These are phyloP conservation scores for Brachirus orientalis DNA, from an alignment of 2,113 vertebrate species.

Conservation along the genomic window DNA sequence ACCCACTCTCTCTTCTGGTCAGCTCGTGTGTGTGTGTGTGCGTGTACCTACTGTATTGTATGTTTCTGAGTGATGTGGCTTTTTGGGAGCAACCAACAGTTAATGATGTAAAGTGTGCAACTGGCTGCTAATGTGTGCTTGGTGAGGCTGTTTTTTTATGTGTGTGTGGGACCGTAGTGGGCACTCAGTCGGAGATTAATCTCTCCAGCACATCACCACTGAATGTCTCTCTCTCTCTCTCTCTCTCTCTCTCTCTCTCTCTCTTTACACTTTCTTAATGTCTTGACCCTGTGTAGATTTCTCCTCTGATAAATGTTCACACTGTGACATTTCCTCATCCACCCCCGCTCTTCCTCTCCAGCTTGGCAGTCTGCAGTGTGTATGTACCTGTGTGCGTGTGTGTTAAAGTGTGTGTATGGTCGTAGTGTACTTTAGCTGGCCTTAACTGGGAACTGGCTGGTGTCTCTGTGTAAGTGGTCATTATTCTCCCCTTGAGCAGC, in stretches of 20 bases:
- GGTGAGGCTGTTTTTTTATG: conserved; percentile 42
- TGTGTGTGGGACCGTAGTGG: conserved; percentile 35
- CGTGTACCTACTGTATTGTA: not conserved
- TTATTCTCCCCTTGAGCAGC: conserved; percentile 30
- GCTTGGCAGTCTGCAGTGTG: conserved; percentile 33
- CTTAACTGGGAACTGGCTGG: conserved; percentile 50
- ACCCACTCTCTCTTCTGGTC: conserved; percentile 49
- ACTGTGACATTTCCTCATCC: conserved; percentile 53
- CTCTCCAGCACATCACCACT: conserved; percentile 23
- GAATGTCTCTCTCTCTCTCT: conserved; percentile 3
- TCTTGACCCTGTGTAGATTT: conserved; percentile 55
- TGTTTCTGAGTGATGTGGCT: conserved; percentile 41
- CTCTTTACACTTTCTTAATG: conserved; percentile 27
- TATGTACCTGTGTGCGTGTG: conserved; percentile 12
- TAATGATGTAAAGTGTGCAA: conserved; percentile 72
- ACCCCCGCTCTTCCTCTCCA: conserved; percentile 47
- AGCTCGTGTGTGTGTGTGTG: conserved; percentile 39
- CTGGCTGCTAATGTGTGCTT: conserved; percentile 65
- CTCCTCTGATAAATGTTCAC: conserved; percentile 67
- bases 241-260: not conserved
- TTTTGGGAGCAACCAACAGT: conserved; percentile 67
- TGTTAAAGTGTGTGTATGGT: conserved; percentile 11
- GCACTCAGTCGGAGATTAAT: conserved; percentile 49
- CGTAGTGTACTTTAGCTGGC: conserved; percentile 28
- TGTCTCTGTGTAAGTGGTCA: conserved; percentile 36